Evolutionary conservation across 2,113 vertebrate species (phyloP).

Genomic region (Sciurus niger): DNA sequence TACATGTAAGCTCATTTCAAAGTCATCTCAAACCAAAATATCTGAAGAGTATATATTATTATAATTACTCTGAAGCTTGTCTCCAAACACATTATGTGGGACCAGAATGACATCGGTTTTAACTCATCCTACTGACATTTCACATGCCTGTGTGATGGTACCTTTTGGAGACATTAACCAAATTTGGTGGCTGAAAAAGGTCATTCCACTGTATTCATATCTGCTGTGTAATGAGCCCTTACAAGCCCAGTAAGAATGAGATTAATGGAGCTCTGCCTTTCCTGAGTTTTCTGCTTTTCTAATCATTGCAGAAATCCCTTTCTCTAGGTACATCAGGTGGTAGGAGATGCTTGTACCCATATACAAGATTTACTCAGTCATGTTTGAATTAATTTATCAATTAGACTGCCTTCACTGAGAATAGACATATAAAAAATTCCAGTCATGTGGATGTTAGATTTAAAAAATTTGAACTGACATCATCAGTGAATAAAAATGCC

Average conservation of each 20-base stretch:
- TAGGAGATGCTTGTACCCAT: neutral
- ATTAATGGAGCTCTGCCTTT: neutral
- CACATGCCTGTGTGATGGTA: neutral
- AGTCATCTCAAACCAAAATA: slow-evolving; percentile 20
- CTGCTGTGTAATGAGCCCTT: neutral
- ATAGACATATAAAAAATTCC: slow-evolving; percentile 34
- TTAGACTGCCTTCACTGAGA: neutral
- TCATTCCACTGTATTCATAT: neutral
- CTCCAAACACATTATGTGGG: neutral
- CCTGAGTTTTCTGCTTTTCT: slow-evolving; percentile 14
- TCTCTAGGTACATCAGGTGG: neutral
- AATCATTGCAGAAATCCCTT: neutral
- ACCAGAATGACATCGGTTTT: slow-evolving; percentile 51
- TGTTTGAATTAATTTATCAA: slow-evolving; percentile 25
- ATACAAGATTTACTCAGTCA: neutral
- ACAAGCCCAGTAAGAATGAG: neutral
- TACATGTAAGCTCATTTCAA: slow-evolving; percentile 34
- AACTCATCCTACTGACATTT: slow-evolving; percentile 52
- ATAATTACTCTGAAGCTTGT: slow-evolving; percentile 54
- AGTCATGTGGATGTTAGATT: neutral
- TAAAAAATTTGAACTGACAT: neutral
- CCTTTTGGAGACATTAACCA: neutral
- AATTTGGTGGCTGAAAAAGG: slow-evolving; percentile 32
- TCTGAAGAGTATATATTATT: slow-evolving; percentile 16
- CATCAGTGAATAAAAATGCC: slow-evolving; percentile 29